These are phyloP conservation scores for Drosophila nigritarsus DNA, from an alignment of 2,888 invertebrate species.

Conservation along the genomic window DNA sequence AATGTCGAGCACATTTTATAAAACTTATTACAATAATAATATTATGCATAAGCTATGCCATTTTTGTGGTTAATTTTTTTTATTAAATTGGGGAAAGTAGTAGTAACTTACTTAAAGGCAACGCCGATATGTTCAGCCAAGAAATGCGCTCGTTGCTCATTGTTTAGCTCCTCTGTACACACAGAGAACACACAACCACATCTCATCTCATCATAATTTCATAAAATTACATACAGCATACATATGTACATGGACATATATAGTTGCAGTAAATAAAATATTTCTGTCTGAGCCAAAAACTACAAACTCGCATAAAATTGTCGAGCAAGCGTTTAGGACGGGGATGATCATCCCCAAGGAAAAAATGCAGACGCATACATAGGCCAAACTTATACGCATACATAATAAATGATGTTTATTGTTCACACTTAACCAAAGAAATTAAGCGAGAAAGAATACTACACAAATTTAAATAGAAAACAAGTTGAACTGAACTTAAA, in stretches of 20 bases:
- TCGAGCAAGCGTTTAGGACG: constrained; percentile 9
- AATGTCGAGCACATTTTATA: neutral
- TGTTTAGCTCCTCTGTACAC: constrained; percentile 43
- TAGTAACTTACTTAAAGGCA: too few species aligned
- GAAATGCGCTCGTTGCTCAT: constrained; percentile 76
- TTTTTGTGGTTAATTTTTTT: neutral
- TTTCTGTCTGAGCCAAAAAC: neutral
- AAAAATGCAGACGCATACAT: constrained; percentile 14
- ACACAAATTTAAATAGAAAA: constrained; percentile 71
- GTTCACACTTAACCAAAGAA: constrained; percentile 29
- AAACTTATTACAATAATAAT: neutral
- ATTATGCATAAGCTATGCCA: too few species aligned
- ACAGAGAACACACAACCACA: constrained; percentile 37
- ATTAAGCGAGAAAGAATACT: constrained; percentile 49
- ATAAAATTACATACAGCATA: constrained; percentile 34
- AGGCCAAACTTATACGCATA: constrained; percentile 4
- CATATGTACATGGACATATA: constrained; percentile 33
- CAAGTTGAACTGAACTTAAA: constrained; percentile 69
- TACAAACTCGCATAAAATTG: constrained; percentile 21
- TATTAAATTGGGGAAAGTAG: neutral
- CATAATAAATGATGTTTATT: constrained; percentile 39
- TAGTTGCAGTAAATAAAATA: constrained; percentile 23
- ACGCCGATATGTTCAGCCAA: constrained; percentile 74
- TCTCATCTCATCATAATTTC: constrained; percentile 8
- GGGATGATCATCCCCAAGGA: constrained; percentile 26